Evolutionary conservation across 2,888 invertebrate genomes (phyloP).

Genomic region (Aphrophora alni): DNA sequence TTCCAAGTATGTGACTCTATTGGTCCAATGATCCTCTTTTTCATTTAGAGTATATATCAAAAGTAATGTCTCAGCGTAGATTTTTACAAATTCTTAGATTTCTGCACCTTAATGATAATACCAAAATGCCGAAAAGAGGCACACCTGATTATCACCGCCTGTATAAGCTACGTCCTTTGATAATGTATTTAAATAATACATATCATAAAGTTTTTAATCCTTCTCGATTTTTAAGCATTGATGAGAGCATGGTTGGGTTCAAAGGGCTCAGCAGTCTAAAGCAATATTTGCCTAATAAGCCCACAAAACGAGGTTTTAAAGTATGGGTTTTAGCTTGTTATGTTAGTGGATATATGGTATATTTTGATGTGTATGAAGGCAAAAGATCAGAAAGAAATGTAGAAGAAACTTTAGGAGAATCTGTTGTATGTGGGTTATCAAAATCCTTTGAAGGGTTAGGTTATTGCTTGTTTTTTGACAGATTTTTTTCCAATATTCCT

Average conservation of each 20-base stretch:
- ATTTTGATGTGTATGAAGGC: slow-evolving; percentile 50
- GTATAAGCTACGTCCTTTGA: slow-evolving; percentile 52
- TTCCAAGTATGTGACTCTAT: slow-evolving; percentile 38
- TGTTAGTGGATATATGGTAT: slow-evolving; percentile 45
- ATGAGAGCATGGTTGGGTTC: slow-evolving; percentile 43
- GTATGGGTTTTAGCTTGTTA: slow-evolving; percentile 48
- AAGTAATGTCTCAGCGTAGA: slow-evolving; percentile 41
- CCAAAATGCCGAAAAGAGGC: slow-evolving; percentile 38
- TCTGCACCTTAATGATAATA: slow-evolving; percentile 46
- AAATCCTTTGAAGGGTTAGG: too few species aligned
- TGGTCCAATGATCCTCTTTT: slow-evolving; percentile 43
- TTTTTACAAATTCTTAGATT: slow-evolving; percentile 47
- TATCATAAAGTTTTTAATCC: slow-evolving; percentile 25
- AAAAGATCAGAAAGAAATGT: neutral
- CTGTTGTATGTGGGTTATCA: neutral
- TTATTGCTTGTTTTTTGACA: too few species aligned
- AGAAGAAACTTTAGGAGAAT: slow-evolving; percentile 6
- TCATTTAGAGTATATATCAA: slow-evolving; percentile 33
- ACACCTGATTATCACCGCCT: slow-evolving; percentile 45
- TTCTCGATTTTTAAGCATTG: slow-evolving; percentile 37
- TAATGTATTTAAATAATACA: slow-evolving; percentile 51
- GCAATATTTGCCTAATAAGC: slow-evolving; percentile 49
- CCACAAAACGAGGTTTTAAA: slow-evolving; percentile 48
- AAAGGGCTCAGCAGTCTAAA: slow-evolving; percentile 41
- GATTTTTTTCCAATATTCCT: too few species aligned